Base-by-base conservation (phyloP, 1,140 invertebrate genomes). In the Drosophila cardini region DNA sequence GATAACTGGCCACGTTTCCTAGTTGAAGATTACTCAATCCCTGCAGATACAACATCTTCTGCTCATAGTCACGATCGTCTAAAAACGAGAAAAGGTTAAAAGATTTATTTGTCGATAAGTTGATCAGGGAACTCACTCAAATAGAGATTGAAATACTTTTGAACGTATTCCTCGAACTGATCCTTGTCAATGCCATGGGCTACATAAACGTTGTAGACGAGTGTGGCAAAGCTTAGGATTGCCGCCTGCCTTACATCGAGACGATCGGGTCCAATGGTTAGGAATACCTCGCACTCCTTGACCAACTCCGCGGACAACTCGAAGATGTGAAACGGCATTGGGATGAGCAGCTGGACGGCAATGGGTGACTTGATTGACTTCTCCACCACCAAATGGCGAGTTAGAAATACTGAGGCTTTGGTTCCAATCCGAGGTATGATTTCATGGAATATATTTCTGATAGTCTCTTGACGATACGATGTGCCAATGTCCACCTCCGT, bases 401-500 rank as follows among this genome's bases (percentile, higher is more conserved):
- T 94, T 36, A 96, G 94, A 16, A 94, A 90, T 0, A 94, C 94
- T 0, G 95, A 94, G 9, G 94, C 94, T 16, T 93, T 93, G 26
- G 94, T 95, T 50, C 95, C 95, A 13, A 95, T 93, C 80, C 95
- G 94, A 8, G 95, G 95, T n/a, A 96, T 92, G 5, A 95, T 93
- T 85, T 96, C 95, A 65, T 96, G 91, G 80, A 96, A 96, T 67
- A 96, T 94, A 77, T 96, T 96, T 34, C 95, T 93, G 21, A 94
- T 93, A 0, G 94, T 95, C 77, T 95, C 94, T 77, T 94, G 92
- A 2, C 93, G 92, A 72, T 95, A 95, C 48, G 94, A 95, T 0
- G 94, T 95, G 2, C 94, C 94, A 2, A 95, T 85, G 10, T 94
- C 93, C 8, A 95, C 91, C 48, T 94, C 93, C 1, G 93, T 90